Evolutionary conservation across 2,888 invertebrate species (phyloP).

Genomic region (Apotomis turbidana): DNA sequence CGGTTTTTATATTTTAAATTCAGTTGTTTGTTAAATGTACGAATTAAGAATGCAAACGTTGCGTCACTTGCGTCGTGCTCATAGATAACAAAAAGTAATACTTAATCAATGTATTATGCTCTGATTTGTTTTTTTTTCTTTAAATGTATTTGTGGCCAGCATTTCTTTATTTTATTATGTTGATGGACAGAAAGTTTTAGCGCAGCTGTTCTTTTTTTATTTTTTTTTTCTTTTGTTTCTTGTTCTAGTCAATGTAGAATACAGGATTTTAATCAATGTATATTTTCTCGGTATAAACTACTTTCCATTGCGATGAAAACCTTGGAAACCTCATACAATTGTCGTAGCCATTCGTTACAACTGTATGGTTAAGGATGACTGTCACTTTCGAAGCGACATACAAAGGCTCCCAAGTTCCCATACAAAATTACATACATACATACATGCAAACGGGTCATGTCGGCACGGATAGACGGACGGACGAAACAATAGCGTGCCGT

Average conservation of each 20-base stretch:
- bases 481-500: slow-evolving; percentile 78
- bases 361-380: slow-evolving; percentile 17
- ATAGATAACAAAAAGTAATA: too few relatives aligned
- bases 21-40: too few relatives aligned
- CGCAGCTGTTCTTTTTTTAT: too few relatives aligned
- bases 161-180: background rate
- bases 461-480: slow-evolving; percentile 75
- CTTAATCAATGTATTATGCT: too few relatives aligned
- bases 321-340: slow-evolving; percentile 14
- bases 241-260: too few relatives aligned
- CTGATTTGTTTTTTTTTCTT: slow-evolving; percentile 1
- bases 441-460: slow-evolving; percentile 54
- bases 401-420: slow-evolving; percentile 43
- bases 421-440: slow-evolving; percentile 53
- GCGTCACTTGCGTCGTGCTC: too few relatives aligned
- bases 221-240: too few relatives aligned
- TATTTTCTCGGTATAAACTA: too few relatives aligned
- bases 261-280: too few relatives aligned
- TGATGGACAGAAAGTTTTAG: background rate
- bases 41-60: too few relatives aligned
- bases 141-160: background rate
- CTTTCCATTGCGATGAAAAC: background rate
- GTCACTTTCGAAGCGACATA: slow-evolving; percentile 22
- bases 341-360: slow-evolving; percentile 3
- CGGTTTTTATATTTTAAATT: too few relatives aligned